Evolutionary conservation across 2,888 invertebrate genomes (phyloP), one percentile per base, ranked within the genome.

Genomic region (Andrena trimmerana): DNA sequence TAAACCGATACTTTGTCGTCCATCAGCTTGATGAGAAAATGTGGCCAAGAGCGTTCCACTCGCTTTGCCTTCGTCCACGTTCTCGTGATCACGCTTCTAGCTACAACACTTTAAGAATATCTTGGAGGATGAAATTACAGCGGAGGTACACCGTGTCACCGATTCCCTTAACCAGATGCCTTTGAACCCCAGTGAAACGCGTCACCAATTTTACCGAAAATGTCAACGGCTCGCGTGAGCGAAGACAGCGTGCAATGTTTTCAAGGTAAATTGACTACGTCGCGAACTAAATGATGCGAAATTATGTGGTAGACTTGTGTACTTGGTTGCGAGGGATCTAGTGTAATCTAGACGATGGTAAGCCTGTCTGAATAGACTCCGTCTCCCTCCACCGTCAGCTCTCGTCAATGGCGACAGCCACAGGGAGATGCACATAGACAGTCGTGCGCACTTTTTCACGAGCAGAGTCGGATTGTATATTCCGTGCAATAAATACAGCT

Each of bases 391-490:
- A 33, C 27, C 42, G 60, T 0, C 60, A 20, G 74, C 83, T 67
- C 86, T 87, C 86, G 88, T 89, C 88, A 87, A 88, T 85, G 81
- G 54, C 78, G 81, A 75, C 85, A 85, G 84, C 68, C 78, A 54
- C 69, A 79, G 74, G 71, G 69, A 68, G 71, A 77, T 59, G 52
- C 70, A 69, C 84, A 42, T 65, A 76, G 57, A 70, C 73, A 67
- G 27, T 31, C 2, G 6, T 0, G 6, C 6, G 65, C 65, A 83
- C 83, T 73, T 83, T 83, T 83, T 78, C 78, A 73, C 69, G 66
- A 68, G 77, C 29, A 8, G 16, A 8, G 7, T 27, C 29, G 50
- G 66, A 74, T 73, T 83, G 29, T 63, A 73, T 62, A 66, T 59
- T 59, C 83, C 54, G 80, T n/a, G 66, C 72, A 68, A 71, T 77